These are phyloP conservation scores for Semicossyphus pulcher DNA, from an alignment of 2,113 vertebrate species.

Conservation along the genomic window DNA sequence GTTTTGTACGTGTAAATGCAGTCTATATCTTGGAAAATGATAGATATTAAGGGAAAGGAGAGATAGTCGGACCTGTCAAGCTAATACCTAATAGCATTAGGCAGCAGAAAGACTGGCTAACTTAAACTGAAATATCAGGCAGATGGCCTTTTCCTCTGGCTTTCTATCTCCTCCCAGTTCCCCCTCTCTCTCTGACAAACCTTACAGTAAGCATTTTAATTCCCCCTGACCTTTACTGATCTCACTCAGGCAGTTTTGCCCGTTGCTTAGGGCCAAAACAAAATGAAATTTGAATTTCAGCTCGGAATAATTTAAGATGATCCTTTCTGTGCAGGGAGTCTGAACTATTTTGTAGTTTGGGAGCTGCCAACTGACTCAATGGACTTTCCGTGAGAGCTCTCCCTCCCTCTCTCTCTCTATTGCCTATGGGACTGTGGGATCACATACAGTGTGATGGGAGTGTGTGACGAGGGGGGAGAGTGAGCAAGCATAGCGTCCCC, in stretches of 20 bases:
- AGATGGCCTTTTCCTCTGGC: slow-evolving; percentile 71
- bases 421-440: slow-evolving; percentile 50
- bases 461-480: slow-evolving; percentile 13
- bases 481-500: slow-evolving; percentile 28
- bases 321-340: slow-evolving; percentile 40
- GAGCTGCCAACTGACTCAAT: slow-evolving; percentile 49
- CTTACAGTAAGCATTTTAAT: slow-evolving; percentile 79
- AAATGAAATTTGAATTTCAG: slow-evolving; percentile 76
- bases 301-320: slow-evolving; percentile 73
- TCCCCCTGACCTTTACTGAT: slow-evolving; percentile 79
- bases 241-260: slow-evolving; percentile 64
- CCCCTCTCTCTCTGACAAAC: slow-evolving; percentile 59
- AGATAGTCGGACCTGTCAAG: slow-evolving; percentile 42
- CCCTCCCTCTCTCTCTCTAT: slow-evolving; percentile 16
- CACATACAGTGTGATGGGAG: slow-evolving; percentile 44
- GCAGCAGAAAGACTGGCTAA: slow-evolving; percentile 38
- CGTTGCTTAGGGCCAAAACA: slow-evolving; percentile 77
- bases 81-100: slow-evolving; percentile 35
- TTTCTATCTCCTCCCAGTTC: slow-evolving; percentile 44
- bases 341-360: slow-evolving; percentile 47
- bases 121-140: slow-evolving; percentile 61
- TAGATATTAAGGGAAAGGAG: slow-evolving; percentile 27
- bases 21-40: slow-evolving; percentile 42
- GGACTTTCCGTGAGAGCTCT: slow-evolving; percentile 42
- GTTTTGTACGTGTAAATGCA: slow-evolving; percentile 36